Base-by-base conservation (phyloP, 2,888 invertebrate species). In the Euplagia quadripunctaria region DNA sequence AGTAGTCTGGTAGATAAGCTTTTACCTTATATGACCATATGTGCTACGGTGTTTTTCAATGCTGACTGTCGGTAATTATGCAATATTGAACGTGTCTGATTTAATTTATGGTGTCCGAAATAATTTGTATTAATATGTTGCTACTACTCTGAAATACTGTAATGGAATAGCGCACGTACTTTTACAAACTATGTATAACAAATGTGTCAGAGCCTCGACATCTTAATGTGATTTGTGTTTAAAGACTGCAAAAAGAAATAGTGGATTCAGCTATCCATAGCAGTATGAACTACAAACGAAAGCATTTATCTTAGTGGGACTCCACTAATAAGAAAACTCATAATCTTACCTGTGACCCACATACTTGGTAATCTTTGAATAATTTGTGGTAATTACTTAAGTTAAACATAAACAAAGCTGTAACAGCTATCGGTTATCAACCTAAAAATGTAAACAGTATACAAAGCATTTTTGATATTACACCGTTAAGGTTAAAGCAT, bases 401-500 rank as follows among this genome's bases (percentile, higher is more conserved):
- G 68, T 49, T 46, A 55, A 68, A 67, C 65, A 73, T 71, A 72
- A 79, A 83, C 74, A 76, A 78, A 83, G 71, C 71, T 74, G 63
- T 73, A 79, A 78, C 79, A 80, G 75, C 69, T 76, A 77, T 71
- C 66, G 41, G 65, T 75, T 82, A 83, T 81, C 83, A 68, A 58
- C 73, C 42, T 73, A 73, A 74, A 68, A 68, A 68, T 31, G n/a
- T 61, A 72, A 68, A 65, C 20, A 65, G 43, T 72, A 78, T 86
- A 58, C 20, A 58, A 86, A 82, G 74, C 78, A 80, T 84, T 85
- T 85, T 78, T 82, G 86, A 86, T 87, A 87, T 76, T 80, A 79
- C 79, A 83, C 87, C 87, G 88, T 86, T 85, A 80, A 81, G 89
- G 92, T 92, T 90, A 92, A 87, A 86, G 90, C 90, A 90, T 91